These are phyloP conservation scores for Sycophila texana DNA, from an alignment of 2,888 invertebrate genomes.

Conservation along the genomic window DNA sequence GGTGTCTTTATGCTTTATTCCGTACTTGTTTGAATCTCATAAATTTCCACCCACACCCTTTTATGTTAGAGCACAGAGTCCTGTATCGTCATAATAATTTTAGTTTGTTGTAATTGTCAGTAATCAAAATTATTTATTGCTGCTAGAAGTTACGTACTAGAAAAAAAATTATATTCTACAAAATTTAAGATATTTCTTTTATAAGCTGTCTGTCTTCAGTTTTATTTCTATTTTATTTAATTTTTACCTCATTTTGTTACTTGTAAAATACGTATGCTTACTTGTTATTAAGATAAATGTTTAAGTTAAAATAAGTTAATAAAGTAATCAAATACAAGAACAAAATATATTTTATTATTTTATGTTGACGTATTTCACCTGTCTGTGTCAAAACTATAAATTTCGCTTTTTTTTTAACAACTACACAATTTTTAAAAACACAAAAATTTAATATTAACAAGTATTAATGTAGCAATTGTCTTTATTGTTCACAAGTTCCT, in stretches of 20 bases:
- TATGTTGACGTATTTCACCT: constrained; percentile 51
- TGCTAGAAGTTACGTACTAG: constrained; percentile 18
- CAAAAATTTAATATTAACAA: constrained; percentile 43
- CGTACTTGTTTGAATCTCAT: constrained; percentile 18
- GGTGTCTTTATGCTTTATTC: neutral
- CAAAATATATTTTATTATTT: constrained; percentile 48
- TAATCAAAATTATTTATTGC: constrained; percentile 49
- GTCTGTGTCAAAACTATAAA: constrained; percentile 47
- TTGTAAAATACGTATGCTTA: constrained; percentile 52
- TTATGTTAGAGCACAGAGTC: neutral
- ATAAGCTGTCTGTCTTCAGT: constrained; percentile 19
- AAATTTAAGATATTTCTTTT: constrained; percentile 16
- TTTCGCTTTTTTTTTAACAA: constrained; percentile 17
- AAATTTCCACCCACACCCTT: neutral
- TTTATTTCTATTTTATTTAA: constrained; percentile 52
- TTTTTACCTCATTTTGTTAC: constrained; percentile 53
- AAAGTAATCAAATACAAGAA: constrained; percentile 46
- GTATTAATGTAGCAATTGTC: constrained; percentile 43
- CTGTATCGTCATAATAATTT: constrained; percentile 6
- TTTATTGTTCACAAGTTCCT: constrained; percentile 56
- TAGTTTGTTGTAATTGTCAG: constrained; percentile 33
- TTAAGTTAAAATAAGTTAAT: constrained; percentile 53
- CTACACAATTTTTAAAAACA: constrained; percentile 22
- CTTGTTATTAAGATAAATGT: constrained; percentile 48
- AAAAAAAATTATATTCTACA: constrained; percentile 12